Evolutionary conservation across 2,113 vertebrate genomes (phyloP), one percentile per base, ranked within the genome.

Genomic region (Neodontobutis hainanensis): DNA sequence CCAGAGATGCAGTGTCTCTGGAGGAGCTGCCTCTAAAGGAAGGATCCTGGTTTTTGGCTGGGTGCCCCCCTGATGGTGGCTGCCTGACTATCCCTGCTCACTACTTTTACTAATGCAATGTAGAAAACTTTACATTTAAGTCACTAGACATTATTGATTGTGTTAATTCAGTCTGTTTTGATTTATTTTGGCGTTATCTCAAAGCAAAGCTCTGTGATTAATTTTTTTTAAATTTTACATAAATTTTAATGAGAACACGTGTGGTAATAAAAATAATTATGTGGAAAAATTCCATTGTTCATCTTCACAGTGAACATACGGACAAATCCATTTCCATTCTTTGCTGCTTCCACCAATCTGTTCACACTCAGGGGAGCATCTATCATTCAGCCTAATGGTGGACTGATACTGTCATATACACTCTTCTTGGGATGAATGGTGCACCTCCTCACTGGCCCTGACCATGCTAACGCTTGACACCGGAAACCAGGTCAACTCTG

Each of bases 401-500:
- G 44, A 75, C 70, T 51, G 48, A 73, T 79, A 73, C 77, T 87
- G 86, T 87, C 83, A 77, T 59, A 56, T 0, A 35, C 64, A 11
- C 40, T 38, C 68, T 19, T 11, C 64, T 55, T 57, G 14, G 73
- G 75, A 80, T 80, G 69, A 83, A 87, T 77, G 65, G 64, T 46
- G 66, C 61, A 49, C 74, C 68, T 43, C 43, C 66, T 69, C 76
- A 11, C 75, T 75, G 62, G 65, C 73, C 40, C 70, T 57, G 76
- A 80, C 73, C 72, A 11, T 5, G 73, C 75, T 15, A 43, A 67
- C 8, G 12, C 27, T 86, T 85, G 83, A 87, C 85, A 81, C 73
- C 45, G 51, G 61, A 89, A 87, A 81, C 76, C 77, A 84, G 85
- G 80, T 89, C 85, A 87, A 87, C 70, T 14, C 59, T 35, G 64